These are phyloP conservation scores for Trachelus stipa DNA, from an alignment of 2,888 invertebrate genomes.

Conservation along the genomic window DNA sequence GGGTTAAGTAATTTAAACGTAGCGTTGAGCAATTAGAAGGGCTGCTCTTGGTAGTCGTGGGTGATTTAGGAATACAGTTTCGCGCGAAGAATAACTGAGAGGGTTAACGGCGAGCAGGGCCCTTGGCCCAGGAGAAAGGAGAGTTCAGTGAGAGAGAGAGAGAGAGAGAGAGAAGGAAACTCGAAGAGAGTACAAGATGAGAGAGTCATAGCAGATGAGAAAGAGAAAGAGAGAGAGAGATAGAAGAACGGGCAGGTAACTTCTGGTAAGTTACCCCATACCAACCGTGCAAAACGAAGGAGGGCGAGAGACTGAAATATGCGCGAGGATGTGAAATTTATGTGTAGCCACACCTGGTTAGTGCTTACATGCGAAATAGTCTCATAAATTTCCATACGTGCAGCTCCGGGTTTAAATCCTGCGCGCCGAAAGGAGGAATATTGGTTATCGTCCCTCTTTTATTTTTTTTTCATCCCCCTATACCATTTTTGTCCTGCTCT, in stretches of 20 bases:
- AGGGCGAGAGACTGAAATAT: conserved; percentile 59
- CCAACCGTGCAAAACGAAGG: conserved; percentile 46
- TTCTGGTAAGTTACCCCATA: conserved; percentile 56
- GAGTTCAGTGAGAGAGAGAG: conserved; percentile 12
- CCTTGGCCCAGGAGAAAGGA: conserved; percentile 37
- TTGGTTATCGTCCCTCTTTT: conserved; percentile 40
- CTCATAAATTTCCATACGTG: conserved; percentile 64
- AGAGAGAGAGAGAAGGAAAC: conserved; percentile 5
- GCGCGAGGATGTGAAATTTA: conserved; percentile 64
- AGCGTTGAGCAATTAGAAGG: conserved; percentile 62
- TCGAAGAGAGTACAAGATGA: conserved; percentile 13
- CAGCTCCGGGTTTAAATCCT: conserved; percentile 51
- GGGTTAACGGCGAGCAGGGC: conserved; percentile 26
- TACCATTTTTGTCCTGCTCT: neutral
- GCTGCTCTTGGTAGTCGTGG: conserved; percentile 50
- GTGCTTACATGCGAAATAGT: conserved; percentile 64
- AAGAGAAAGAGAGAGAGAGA: conserved; percentile 23
- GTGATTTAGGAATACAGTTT: conserved; percentile 61
- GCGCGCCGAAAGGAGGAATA: conserved; percentile 53
- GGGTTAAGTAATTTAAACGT: conserved; percentile 64
- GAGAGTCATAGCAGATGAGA: conserved; percentile 18
- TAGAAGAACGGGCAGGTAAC: conserved; percentile 52
- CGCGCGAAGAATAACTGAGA: conserved; percentile 55
- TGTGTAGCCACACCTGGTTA: conserved; percentile 66
- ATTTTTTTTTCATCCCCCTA: neutral